phyloP scores from a whole-genome alignment of 2,113 vertebrate species.

The Indicator indicator region DNA sequence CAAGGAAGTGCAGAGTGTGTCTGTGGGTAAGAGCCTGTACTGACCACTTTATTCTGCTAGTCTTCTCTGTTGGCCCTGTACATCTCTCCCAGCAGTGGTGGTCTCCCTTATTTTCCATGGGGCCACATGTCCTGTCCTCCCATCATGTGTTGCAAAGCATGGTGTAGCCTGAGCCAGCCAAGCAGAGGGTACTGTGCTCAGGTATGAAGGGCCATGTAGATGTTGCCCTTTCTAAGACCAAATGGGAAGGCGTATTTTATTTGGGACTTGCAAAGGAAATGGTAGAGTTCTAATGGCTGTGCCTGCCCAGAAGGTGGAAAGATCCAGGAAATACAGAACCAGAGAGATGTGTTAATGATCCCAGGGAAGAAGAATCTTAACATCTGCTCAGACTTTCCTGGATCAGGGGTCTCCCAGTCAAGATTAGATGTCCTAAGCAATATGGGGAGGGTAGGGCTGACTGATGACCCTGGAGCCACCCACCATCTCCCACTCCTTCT shows the following conservation, averaged over 20 bases:
- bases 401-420: neutral
- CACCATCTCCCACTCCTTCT: neutral
- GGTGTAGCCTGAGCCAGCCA: rapidly evolving
- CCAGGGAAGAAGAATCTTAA: neutral
- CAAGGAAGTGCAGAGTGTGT: conserved; percentile 74
- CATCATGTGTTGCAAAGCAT: rapidly evolving
- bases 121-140: rapidly evolving
- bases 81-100: neutral
- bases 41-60: neutral
- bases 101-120: neutral
- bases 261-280: neutral
- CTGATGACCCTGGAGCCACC: rapidly evolving
- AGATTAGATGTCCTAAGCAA: rapidly evolving
- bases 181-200: neutral
- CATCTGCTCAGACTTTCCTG: rapidly evolving
- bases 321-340: neutral
- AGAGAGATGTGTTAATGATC: neutral
- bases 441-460: neutral
- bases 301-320: neutral
- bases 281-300: neutral
- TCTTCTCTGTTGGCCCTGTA: neutral
- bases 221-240: neutral
- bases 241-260: neutral
- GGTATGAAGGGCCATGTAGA: neutral
- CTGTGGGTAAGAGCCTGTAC: conserved; percentile 68